Evolutionary conservation across 2,113 vertebrate genomes (phyloP).

Genomic region (Entelurus aequoreus): DNA sequence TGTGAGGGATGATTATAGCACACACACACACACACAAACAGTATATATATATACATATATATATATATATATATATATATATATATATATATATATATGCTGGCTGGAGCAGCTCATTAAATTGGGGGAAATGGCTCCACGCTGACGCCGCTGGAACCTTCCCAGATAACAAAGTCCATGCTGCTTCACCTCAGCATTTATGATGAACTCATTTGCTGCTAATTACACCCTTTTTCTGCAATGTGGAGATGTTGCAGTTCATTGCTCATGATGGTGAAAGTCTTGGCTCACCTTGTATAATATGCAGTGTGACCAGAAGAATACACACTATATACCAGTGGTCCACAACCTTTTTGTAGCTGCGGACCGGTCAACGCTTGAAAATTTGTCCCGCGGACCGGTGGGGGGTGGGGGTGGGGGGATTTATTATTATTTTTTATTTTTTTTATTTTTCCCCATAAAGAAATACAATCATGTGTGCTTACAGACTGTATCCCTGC

Average conservation of each 20-base stretch:
- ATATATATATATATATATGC: neutral
- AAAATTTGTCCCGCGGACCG: too few species aligned
- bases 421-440: too few species aligned
- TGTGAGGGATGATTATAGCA: conserved; percentile 43
- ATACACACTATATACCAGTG: too few species aligned
- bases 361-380: too few species aligned
- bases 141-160: conserved; percentile 40
- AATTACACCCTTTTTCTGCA: neutral
- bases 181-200: conserved; percentile 40
- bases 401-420: too few species aligned
- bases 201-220: conserved; percentile 53
- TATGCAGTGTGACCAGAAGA: too few species aligned
- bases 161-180: conserved; percentile 58
- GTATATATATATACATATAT: neutral
- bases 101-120: conserved; percentile 61
- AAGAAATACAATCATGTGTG: too few species aligned
- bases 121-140: conserved; percentile 64
- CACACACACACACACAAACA: conserved; percentile 27
- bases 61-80: too few species aligned
- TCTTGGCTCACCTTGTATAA: too few species aligned
- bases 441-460: too few species aligned
- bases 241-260: conserved; percentile 1
- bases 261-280: neutral
- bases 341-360: too few species aligned
- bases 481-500: too few species aligned